Evolutionary conservation across 2,113 vertebrate genomes (phyloP), one percentile per base, ranked within the genome.

Genomic region (Sebastes schlegelii): DNA sequence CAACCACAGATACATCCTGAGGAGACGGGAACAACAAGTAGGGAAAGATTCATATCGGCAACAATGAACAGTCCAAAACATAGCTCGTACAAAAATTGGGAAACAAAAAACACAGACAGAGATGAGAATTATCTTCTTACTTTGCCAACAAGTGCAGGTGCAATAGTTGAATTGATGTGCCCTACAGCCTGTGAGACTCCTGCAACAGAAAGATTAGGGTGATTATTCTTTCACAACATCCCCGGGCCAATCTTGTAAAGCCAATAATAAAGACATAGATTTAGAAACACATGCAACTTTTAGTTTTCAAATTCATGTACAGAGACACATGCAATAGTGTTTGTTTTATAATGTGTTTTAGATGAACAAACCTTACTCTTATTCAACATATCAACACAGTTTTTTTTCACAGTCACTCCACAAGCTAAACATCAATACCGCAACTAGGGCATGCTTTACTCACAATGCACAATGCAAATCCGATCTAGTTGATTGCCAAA

Each of bases 111-210:
- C 4, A 70, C 2, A 54, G 3, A 42, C 4, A 3, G 0, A 70
- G 11, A 69, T 4, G 16, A 54, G 5, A 42, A 57, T 21, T 54
- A 79, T 85, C 55, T 87, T 91, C 97, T 95, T 96, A 99, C 98
- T 95, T 99, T 95, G 91, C 94, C 95, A 95, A 99, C 74, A 92
- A 99, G 96, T 88, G 96, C 96, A 92, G 97, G 97, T 60, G 96
- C 98, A 96, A 99, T 96, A 74, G 95, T 95, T 92, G 97, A 96
- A 95, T 99, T 99, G 92, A 99, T 94, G 95, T 99, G 95, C 89
- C 97, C 96, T 91, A 99, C 98, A 94, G 98, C 98, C 95, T 98
- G 95, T 92, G 96, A 97, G 78, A 99, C 98, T 95, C 98, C 98
- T 99, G 92, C 77, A 91, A 96, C 83, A 95, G 94, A 94, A 86